phyloP scores from a whole-genome alignment of 2,797 vertebrate genomes.

The Arnoldichthys spilopterus region DNA sequence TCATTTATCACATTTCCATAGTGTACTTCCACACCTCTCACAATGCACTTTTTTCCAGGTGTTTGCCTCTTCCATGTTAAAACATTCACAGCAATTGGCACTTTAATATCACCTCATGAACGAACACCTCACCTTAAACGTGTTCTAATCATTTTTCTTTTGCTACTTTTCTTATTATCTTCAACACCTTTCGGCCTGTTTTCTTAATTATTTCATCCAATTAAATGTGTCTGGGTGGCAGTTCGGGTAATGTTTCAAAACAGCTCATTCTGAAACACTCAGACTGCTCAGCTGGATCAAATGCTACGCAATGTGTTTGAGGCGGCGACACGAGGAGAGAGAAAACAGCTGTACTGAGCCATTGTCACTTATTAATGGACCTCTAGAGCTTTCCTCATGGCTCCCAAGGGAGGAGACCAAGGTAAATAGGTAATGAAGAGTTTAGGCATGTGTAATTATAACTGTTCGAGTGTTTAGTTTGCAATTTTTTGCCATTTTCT shows the following conservation, averaged over 20 bases:
- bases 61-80: constrained; percentile 15
- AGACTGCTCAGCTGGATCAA: constrained; percentile 34
- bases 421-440: constrained; percentile 18
- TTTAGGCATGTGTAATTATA: constrained; percentile 30
- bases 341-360: constrained; percentile 37
- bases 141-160: constrained; percentile 42
- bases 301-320: constrained; percentile 28
- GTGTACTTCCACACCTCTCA: constrained; percentile 11
- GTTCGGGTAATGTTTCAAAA: constrained; percentile 52
- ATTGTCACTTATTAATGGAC: constrained; percentile 50
- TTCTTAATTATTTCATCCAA: constrained; percentile 51
- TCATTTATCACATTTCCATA: constrained; percentile 20
- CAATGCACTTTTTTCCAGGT: constrained; percentile 3
- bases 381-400: constrained; percentile 63
- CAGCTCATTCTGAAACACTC: constrained; percentile 9
- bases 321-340: constrained; percentile 21
- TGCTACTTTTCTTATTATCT: constrained; percentile 46
- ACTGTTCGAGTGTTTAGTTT: not conserved
- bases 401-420: constrained; percentile 11
- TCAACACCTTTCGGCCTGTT: constrained; percentile 47
- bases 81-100: constrained; percentile 39
- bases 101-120: constrained; percentile 58
- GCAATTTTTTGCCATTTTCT: not conserved
- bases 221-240: constrained; percentile 47
- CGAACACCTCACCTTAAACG: constrained; percentile 49